Evolutionary conservation across 2,797 vertebrate species (phyloP), one percentile per base, ranked within the genome.

Genomic region (Kryptolebias ocellatus): DNA sequence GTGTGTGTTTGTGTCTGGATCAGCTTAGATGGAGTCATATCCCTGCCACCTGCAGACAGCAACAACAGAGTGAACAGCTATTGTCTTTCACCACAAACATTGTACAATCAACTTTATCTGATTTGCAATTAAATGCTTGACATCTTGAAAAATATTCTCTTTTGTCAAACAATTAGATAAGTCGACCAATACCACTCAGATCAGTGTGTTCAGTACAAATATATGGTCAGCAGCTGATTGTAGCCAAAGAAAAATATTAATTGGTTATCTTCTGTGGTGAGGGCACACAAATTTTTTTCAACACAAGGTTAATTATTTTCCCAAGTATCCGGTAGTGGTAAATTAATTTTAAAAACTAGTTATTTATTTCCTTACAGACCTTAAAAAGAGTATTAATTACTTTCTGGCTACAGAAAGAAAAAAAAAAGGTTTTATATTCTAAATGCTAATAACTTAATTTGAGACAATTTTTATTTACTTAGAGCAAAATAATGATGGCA

Each of bases 1-100:
- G 42, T 44, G 34, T 37, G 49, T 45, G n/a, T 67, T 31, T 49
- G 42, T 37, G 39, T 53, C 42, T 12, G 20, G 18, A 62, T 72
- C 72, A 78, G 52, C 53, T 59, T 45, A 39, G 51, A 61, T n/a
- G n/a, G 10, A 42, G 59, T 70, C 57, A 67, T 73, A 49, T 68
- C 39, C 53, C 51, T 31, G 54, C 52, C 73, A 75, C 66, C 51
- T 76, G 60, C 60, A 76, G 45, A 63, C 56, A 42, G 15, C 20
- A 11, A 65, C 53, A 69, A 61, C 53, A 67, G 63, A 62, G 53
- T 39, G 31, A 64, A 55, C 66, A 62, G 68, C 74, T 71, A 69
- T 52, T 68, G 64, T 54, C 45, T 63, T 29, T n/a, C 20, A 29
- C 59, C 52, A 39, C 34, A 18, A 69, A 44, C 16, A 56, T 1